Evolutionary conservation across 2,888 invertebrate species (phyloP), one percentile per base, ranked within the genome.

Genomic region (Cheilosia impressa): DNA sequence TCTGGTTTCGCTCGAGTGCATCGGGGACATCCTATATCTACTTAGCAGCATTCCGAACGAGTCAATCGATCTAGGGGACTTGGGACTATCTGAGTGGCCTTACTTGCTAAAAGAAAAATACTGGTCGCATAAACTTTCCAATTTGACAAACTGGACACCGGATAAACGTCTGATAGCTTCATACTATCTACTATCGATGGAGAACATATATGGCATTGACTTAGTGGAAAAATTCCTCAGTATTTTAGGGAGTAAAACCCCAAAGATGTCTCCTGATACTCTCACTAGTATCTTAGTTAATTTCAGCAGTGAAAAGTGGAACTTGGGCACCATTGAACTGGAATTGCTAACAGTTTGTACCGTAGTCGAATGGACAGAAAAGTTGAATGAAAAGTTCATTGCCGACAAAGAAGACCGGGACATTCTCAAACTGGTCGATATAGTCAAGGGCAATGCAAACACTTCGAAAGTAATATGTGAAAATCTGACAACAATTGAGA

Each of bases 91-190:
- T 22, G 57, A 58, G 34, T 58, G 57, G 57, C 34, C 38, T n/a
- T 58, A 58, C 10, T 10, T n/a, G 17, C 38, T 58, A 1, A 58
- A 58, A 58, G 57, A 38, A 58, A 58, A 58, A 38, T 58, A 58
- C 19, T 58, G 57, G 57, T 38, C 17, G 0, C 15, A 38, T 17
- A 58, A 38, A 34, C 38, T 58, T 10, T 13, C 13, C 1, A 10
- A 58, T 19, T 17, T 58, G n/a, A 5, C 19, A 19, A 13, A 4
- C 34, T 58, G 34, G 19, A 22, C 22, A 24, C 15, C 15, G 1
- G 10, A 10, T 10, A 10, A 24, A 15, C 13, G 0, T 24, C 27
- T 22, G 24, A 15, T 19, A 15, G 22, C 52, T 52, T 10, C 52
- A 22, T 24, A 15, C 27, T 13, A 52, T 27, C 13, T 52, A 13